Evolutionary conservation across 2,888 invertebrate species (phyloP), one percentile per base, ranked within the genome.

Genomic region (Rhabditoides inermis): DNA sequence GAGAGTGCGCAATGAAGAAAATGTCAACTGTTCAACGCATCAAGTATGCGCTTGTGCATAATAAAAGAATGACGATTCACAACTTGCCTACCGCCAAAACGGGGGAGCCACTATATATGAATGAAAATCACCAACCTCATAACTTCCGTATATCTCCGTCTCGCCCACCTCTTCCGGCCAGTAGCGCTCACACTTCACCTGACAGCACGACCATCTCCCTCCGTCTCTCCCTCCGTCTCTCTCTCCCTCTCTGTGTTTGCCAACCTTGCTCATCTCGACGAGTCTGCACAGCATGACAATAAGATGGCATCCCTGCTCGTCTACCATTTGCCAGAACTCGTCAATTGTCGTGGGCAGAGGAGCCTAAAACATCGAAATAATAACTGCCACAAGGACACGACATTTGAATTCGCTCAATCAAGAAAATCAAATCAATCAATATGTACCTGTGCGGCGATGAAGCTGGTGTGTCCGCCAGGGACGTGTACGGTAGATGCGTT

Each of bases 281-380:
- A 63, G 51, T 37, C 67, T 70, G 55, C 72, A 72, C 2, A 72
- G 60, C 60, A 72, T 72, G 12, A 65, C 64, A 35, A 72, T 56
- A 5, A 72, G 49, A 1, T 39, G 41, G 15, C 69, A 57, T 15
- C 57, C 42, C 20, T 68, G 56, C 35, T 72, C 67, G 20, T 61
- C 61, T 10, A 71, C 66, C 71, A 72, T 70, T 23, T 63, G 60
- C 71, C 71, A 72, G 61, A 69, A 72, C 53, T 70, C 68, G 23
- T 63, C 65, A 5, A 72, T 46, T 2, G 70, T 72, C 3, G 53
- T 22, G 1, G 58, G 53, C 1, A 72, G 51, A 3, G 72, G 72
- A 18, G 72, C 72, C 45, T 50, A 15, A 3, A 44, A 35, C 10
- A 32, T 32, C 7, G 32, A 32, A 32, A 15, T 10, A 32, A 32